Conservation (phyloP, 2,113 vertebrate species). For the Perca schrenkii region DNA sequence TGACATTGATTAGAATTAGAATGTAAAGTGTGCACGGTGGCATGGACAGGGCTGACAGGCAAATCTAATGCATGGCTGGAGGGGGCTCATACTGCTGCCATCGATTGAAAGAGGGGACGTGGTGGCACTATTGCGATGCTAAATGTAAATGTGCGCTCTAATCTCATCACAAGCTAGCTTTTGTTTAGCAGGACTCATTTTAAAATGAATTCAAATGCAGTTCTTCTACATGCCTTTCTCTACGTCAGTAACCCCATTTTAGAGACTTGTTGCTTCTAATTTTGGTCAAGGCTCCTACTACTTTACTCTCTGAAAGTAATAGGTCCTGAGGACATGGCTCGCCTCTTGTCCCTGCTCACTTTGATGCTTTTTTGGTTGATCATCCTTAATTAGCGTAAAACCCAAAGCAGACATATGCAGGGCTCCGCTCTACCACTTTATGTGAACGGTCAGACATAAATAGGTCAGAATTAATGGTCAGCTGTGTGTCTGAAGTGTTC, state of each 20-base stretch:
- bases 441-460: conserved; percentile 70
- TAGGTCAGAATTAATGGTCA: conserved; percentile 82
- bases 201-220: conserved; percentile 24
- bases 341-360: conserved; percentile 37
- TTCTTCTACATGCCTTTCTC: conserved; percentile 35
- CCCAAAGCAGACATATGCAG: conserved; percentile 44
- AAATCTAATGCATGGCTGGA: conserved; percentile 72
- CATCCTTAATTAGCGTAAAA: conserved; percentile 65
- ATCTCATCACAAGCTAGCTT: conserved; percentile 34
- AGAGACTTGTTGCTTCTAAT: conserved; percentile 75
- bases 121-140: conserved; percentile 71
- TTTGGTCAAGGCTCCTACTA: conserved; percentile 50
- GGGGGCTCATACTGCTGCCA: conserved; percentile 46
- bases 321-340: conserved; percentile 26
- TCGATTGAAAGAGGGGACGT: conserved; percentile 50
- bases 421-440: conserved; percentile 47
- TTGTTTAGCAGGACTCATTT: conserved; percentile 41
- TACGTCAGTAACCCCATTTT: conserved; percentile 21
- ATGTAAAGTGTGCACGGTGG: conserved; percentile 82
- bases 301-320: conserved; percentile 50
- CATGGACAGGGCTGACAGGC: conserved; percentile 70
- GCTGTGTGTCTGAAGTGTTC: conserved; percentile 72
- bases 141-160: conserved; percentile 59
- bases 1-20: conserved; percentile 87
- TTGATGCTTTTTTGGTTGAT: conserved; percentile 65